Evolutionary conservation across 2,113 vertebrate genomes (phyloP).

Genomic region (Suricata suricatta): DNA sequence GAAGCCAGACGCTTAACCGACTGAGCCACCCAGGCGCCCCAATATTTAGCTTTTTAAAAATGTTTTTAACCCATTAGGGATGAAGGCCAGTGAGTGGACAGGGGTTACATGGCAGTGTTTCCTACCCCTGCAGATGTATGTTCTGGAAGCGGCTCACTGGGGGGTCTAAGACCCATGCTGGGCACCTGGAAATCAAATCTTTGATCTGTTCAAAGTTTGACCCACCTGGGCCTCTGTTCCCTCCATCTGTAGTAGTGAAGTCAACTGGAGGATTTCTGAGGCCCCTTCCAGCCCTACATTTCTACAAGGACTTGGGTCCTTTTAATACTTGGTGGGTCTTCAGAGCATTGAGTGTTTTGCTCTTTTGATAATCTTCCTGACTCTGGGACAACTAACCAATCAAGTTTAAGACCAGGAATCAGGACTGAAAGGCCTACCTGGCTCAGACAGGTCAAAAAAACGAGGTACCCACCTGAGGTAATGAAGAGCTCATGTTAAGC

Average conservation of each 20-base stretch:
- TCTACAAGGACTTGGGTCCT: background rate
- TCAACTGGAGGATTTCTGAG: background rate
- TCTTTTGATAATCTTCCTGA: background rate
- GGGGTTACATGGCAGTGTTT: background rate
- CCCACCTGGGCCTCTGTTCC: background rate
- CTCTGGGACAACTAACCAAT: background rate
- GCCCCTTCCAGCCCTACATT: background rate
- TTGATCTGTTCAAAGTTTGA: background rate
- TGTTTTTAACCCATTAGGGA: background rate
- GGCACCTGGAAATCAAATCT: background rate
- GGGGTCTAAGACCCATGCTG: background rate
- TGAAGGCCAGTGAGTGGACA: background rate
- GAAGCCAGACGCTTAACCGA: too few relatives aligned
- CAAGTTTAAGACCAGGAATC: background rate
- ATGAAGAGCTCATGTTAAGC: background rate
- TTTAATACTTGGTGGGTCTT: background rate
- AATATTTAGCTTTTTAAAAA: background rate
- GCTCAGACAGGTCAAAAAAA: background rate
- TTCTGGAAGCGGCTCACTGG: background rate
- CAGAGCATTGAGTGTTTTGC: background rate
- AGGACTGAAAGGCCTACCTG: background rate
- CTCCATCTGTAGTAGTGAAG: background rate
- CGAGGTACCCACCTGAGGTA: background rate
- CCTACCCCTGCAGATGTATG: background rate
- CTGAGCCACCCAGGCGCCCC: too few relatives aligned